Evolutionary conservation across 2,113 vertebrate genomes (phyloP).

Genomic region (Gobiocypris rarus): DNA sequence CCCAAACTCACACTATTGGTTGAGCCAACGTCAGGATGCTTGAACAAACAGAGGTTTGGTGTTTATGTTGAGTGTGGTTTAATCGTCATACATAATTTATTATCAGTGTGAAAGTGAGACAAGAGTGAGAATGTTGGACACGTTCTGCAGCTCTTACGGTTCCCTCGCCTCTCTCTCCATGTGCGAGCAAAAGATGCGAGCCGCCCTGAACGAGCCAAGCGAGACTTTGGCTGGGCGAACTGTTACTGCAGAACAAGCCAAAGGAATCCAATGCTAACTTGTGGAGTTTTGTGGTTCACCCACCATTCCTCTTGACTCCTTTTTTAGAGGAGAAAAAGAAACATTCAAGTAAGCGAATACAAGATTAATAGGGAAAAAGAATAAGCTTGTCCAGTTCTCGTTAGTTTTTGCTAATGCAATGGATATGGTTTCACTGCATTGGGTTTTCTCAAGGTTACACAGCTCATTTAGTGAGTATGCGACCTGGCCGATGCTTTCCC

Average conservation of each 20-base stretch:
- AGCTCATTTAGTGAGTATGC: constrained; percentile 35
- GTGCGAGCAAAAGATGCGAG: constrained; percentile 68
- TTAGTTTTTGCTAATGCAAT: constrained; percentile 28
- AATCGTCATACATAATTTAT: neutral
- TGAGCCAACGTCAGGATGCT: neutral
- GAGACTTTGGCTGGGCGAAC: constrained; percentile 58
- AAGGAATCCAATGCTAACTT: constrained; percentile 67
- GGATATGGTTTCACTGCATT: constrained; percentile 31
- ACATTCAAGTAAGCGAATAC: constrained; percentile 24
- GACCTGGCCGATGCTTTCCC: constrained; percentile 20
- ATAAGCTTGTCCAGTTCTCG: constrained; percentile 8
- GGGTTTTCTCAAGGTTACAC: constrained; percentile 35
- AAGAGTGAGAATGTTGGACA: neutral
- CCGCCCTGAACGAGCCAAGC: constrained; percentile 63
- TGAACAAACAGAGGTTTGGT: constrained; percentile 1
- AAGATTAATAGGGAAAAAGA: constrained; percentile 8
- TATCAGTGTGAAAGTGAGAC: constrained; percentile 14
- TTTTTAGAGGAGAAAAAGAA: constrained; percentile 28
- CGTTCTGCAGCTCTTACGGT: neutral
- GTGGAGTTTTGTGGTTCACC: constrained; percentile 60
- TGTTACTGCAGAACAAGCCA: constrained; percentile 67
- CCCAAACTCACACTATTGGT: too few species aligned
- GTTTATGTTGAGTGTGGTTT: constrained; percentile 14
- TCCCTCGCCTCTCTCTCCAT: constrained; percentile 34
- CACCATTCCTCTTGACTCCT: constrained; percentile 42